These are phyloP conservation scores for Papilio machaon DNA, from an alignment of 1,140 invertebrate species.

Conservation along the genomic window DNA sequence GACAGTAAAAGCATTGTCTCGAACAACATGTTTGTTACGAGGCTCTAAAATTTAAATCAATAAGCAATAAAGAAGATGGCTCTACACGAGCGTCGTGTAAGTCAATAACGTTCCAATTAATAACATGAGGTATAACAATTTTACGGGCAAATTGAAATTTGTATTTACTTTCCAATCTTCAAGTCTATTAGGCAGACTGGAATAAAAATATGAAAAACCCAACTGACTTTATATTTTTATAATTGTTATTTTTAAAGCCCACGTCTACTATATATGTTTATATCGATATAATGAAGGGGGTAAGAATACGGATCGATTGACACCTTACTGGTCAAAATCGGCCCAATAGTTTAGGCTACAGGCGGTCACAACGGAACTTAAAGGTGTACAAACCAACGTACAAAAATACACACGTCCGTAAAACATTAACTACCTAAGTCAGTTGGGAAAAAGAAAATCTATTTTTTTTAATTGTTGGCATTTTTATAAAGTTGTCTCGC, in stretches of 20 bases:
- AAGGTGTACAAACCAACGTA: too few relatives aligned
- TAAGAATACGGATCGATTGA: too few relatives aligned
- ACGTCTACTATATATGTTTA: too few relatives aligned
- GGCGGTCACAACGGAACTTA: too few relatives aligned
- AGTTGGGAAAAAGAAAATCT: neutral
- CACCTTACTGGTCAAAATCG: too few relatives aligned
- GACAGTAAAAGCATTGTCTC: conserved; percentile 19
- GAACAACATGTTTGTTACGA: neutral
- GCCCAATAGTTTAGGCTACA: too few relatives aligned
- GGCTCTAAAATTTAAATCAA: conserved; percentile 2
- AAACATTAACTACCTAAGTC: too few relatives aligned
- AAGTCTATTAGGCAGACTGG: neutral
- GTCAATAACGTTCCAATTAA: neutral
- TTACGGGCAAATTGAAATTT: neutral
- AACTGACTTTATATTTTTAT: too few relatives aligned
- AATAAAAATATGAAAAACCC: too few relatives aligned
- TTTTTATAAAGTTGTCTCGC: conserved; percentile 4
- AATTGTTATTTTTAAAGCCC: too few relatives aligned
- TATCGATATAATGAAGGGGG: too few relatives aligned
- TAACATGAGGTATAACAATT: neutral
- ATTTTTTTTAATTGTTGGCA: neutral
- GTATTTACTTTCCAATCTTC: neutral
- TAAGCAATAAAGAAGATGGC: neutral
- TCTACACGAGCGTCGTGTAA: neutral
- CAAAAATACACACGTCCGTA: too few relatives aligned